Conservation (phyloP, 2,113 vertebrate genomes). For the Hylia prasina region DNA sequence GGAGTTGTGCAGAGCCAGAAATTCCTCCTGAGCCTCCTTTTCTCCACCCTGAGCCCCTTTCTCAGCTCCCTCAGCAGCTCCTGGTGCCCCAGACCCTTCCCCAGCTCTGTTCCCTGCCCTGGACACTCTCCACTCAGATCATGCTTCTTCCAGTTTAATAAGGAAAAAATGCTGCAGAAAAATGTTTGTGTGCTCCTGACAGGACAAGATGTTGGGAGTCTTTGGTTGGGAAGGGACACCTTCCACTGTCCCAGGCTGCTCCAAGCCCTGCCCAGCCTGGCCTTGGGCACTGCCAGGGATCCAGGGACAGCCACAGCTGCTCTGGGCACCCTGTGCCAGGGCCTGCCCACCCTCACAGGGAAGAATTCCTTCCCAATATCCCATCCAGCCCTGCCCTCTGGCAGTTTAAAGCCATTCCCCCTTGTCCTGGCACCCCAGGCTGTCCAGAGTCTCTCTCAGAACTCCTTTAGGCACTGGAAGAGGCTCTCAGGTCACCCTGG, state of each 20-base stretch:
- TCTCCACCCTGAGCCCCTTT: neutral
- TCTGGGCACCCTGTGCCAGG: neutral
- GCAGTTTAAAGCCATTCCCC: neutral
- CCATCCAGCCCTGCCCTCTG: rapidly evolving
- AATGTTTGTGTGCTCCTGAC: neutral
- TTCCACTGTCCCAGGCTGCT: rapidly evolving
- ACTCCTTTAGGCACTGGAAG: neutral
- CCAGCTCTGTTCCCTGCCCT: rapidly evolving
- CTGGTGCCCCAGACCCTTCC: neutral
- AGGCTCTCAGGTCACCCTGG: neutral
- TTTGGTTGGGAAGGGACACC: neutral
- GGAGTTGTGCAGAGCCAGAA: neutral
- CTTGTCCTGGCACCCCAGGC: too few species aligned
- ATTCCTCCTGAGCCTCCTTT: neutral
- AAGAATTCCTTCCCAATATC: neutral
- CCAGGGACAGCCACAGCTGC: neutral
- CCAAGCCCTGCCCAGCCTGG: rapidly evolving
- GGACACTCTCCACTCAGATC: neutral
- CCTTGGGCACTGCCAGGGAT: neutral
- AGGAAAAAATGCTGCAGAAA: neutral
- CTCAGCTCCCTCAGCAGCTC: neutral
- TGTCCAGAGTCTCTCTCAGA: neutral
- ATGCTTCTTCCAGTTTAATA: neutral
- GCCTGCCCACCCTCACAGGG: rapidly evolving
- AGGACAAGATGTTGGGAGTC: neutral